A percentile compares a stretch with the other conserved stretches of the same genome.
phyloP scores from a whole-genome alignment of 2,888 invertebrate genomes.

The Allolobophora icterica region DNA sequence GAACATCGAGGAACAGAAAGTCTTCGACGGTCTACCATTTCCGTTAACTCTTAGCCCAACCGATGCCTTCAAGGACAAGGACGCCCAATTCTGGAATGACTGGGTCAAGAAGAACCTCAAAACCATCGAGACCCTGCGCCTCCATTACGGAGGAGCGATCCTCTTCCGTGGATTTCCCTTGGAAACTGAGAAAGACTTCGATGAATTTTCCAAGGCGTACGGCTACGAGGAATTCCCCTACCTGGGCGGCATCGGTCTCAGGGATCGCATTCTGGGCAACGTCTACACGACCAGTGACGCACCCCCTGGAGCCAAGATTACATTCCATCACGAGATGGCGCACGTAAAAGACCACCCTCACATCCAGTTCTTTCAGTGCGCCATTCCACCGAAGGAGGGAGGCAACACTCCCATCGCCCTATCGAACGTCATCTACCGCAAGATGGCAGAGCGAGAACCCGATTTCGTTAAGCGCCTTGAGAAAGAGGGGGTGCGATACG shows the following conservation, averaged over 20 bases:
- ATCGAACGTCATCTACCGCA: slow-evolving; percentile 51
- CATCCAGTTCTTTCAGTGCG: too few species aligned
- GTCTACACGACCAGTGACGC: too few species aligned
- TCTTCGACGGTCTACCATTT: slow-evolving; percentile 48
- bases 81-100: slow-evolving; percentile 25
- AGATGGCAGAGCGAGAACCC: slow-evolving; percentile 48
- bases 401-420: slow-evolving; percentile 54
- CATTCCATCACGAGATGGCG: too few species aligned
- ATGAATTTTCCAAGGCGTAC: slow-evolving; percentile 51
- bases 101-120: slow-evolving; percentile 47
- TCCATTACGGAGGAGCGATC: slow-evolving; percentile 51
- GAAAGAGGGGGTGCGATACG: slow-evolving; percentile 42
- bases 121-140: slow-evolving; percentile 34
- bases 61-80: not conserved
- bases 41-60: slow-evolving; percentile 49
- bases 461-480: slow-evolving; percentile 50
- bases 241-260: too few species aligned
- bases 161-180: slow-evolving; percentile 55
- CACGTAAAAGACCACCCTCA: too few species aligned
- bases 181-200: slow-evolving; percentile 50
- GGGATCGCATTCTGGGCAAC: too few species aligned
- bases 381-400: slow-evolving; percentile 49
- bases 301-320: too few species aligned
- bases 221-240: slow-evolving; percentile 49
- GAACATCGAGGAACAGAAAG: slow-evolving; percentile 47